A percentile compares a stretch with the other conserved stretches of the same genome.
Conservation (phyloP, 2,797 vertebrate species). For the Lerista edwardsae region DNA sequence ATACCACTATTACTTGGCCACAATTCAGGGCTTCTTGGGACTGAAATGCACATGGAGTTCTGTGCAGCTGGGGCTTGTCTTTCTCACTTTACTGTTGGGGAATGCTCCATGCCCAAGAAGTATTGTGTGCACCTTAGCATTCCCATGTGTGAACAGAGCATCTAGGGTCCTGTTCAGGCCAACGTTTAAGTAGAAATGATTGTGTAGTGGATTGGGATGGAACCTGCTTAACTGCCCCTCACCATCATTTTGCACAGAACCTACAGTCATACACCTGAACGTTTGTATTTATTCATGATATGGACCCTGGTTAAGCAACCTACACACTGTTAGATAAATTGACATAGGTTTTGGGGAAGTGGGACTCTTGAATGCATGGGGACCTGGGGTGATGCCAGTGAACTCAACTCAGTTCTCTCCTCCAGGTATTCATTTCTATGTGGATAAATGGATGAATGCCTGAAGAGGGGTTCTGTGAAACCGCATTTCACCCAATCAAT, state of each 20-base stretch:
- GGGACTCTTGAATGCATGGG: neutral
- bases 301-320: neutral
- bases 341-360: neutral
- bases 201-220: neutral
- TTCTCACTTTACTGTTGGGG: neutral
- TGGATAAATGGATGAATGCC: neutral
- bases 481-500: neutral
- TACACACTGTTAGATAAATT: neutral
- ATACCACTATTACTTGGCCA: neutral
- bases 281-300: neutral
- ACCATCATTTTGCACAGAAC: neutral
- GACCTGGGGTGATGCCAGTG: neutral
- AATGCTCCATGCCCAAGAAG: neutral
- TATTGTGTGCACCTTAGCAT: neutral
- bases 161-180: no score
- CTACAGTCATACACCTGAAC: neutral
- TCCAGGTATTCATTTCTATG: neutral
- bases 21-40: neutral
- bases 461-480: neutral
- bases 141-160: neutral
- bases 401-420: no score
- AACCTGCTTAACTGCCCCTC: neutral
- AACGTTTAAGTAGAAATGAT: neutral
- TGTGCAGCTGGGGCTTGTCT: neutral
- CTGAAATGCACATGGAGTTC: neutral